A percentile compares a stretch with the other conserved stretches of the same genome.
Conservation (phyloP, 2,888 invertebrate species). For the Beris chalybata region DNA sequence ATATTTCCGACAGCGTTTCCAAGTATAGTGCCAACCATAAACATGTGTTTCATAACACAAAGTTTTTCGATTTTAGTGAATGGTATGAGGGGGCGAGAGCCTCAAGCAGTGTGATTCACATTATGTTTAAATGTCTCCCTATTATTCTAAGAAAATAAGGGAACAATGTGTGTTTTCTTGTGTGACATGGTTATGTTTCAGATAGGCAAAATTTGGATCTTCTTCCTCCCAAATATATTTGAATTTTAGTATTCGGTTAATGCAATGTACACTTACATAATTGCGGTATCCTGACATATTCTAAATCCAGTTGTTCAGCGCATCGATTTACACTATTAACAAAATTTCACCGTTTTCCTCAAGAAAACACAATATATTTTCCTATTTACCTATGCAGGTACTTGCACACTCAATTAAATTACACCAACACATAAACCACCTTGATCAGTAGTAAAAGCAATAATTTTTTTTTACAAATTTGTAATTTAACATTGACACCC, state of each 20-base stretch:
- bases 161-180: no score
- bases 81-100: no score
- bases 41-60: no score
- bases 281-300: slow-evolving; percentile 38
- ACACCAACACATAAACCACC: not conserved
- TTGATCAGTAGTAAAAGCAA: not conserved
- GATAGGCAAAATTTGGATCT: no score
- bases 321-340: not conserved
- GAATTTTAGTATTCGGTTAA: not conserved
- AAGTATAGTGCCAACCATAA: no score
- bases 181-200: no score
- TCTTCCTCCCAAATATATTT: no score
- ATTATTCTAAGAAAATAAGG: no score
- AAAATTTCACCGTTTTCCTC: not conserved
- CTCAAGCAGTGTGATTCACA: no score
- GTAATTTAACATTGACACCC: slow-evolving; percentile 4
- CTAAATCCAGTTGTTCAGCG: not conserved
- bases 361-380: not conserved
- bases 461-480: slow-evolving; percentile 6
- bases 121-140: no score
- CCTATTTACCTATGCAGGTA: not conserved
- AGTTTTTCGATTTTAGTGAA: no score
- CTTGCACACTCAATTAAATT: not conserved
- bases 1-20: no score
- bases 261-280: slow-evolving; percentile 36